Conservation (phyloP, 2,113 vertebrate species). For the Galbula dea region DNA sequence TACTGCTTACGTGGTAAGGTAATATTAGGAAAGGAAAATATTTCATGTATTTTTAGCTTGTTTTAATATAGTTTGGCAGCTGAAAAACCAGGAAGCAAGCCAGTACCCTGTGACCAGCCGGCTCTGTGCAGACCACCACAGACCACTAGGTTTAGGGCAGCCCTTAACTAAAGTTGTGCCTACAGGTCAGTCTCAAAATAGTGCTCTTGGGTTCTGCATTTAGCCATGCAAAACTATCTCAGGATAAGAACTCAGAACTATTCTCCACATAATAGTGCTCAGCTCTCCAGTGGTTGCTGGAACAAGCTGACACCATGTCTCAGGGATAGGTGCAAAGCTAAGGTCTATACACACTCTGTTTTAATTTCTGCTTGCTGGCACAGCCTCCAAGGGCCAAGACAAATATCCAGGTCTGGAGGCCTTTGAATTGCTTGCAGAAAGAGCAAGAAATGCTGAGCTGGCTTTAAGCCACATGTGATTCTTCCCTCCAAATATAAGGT, state of each 20-base stretch:
- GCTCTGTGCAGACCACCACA: neutral
- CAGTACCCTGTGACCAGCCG: neutral
- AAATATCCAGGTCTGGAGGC: neutral
- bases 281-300: neutral
- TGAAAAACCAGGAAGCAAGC: constrained; percentile 57
- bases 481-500: neutral
- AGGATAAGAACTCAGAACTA: neutral
- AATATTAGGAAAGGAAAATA: constrained; percentile 73
- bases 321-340: neutral
- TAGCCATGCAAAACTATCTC: neutral
- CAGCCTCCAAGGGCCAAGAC: neutral
- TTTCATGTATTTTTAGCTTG: constrained; percentile 70
- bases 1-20: constrained; percentile 58
- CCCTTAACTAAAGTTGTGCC: neutral
- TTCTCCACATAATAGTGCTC: neutral
- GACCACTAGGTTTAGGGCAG: neutral
- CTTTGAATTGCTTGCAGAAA: neutral
- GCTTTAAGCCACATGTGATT: neutral
- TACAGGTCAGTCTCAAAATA: neutral
- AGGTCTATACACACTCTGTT: neutral
- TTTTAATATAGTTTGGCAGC: constrained; percentile 68
- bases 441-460: neutral
- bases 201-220: neutral
- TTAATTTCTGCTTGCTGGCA: neutral
- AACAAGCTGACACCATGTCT: neutral